Evolutionary conservation across 1,140 invertebrate species (phyloP), one percentile per base, ranked within the genome.

Genomic region (Stegodyphus dumicola): DNA sequence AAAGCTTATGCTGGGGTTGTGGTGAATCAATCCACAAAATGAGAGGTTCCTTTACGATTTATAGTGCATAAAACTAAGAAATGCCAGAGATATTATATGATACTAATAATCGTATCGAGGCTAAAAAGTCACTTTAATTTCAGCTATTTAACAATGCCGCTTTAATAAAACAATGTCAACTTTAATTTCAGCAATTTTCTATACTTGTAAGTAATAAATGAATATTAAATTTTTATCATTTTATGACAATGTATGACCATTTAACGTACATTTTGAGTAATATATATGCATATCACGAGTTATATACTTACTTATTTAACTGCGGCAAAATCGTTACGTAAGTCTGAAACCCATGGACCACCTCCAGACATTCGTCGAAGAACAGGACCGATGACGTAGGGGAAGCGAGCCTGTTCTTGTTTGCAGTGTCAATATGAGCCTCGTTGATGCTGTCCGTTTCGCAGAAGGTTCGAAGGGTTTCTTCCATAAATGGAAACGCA

Each of bases 401-500:
- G 0, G 79, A 48, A 0, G 64, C n/a, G 1, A 60, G 6, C 11
- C n/a, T 9, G 5, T 60, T 77, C 33, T 73, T 60, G n/a, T 18
- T 65, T 7, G 53, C 53, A 4, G 75, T 13, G 3, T 64, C 10
- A n/a, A 75, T 60, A 5, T 54, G 51, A 7, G 60, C 18, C 0
- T 83, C 71, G 10, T 51, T 15, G 2, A 54, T 66, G 17, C 48
- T 9, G 15, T 54, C 70, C 7, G 75, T 56, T 49, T 86, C 80
- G 48, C 84, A 87, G 51, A 88, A 88, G 11, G 76, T 76, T 3
- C 87, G 56, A 3, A 88, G 77, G 6, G 88, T 71, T 15, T 88
- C 83, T 69, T 88, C 88, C 88, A 88, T 88, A 54, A 88, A 88
- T 0, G 88, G 88, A 60, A 88, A 88, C 13, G 88, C 88, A 60